phyloP scores from a whole-genome alignment of 1,140 invertebrate species.

The Hylaeus anthracinus region DNA sequence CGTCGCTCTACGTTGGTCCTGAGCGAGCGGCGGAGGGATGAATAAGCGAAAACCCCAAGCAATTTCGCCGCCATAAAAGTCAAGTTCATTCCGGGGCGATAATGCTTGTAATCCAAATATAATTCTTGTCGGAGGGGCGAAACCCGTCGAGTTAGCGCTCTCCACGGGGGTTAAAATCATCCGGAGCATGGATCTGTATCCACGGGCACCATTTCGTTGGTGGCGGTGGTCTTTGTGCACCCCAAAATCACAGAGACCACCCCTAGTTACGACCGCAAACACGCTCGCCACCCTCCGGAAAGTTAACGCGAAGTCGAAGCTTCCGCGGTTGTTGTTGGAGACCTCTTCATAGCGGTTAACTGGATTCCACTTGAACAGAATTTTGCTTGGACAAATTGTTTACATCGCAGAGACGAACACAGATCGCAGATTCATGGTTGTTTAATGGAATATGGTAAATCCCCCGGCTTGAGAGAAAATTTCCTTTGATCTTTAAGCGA shows the following conservation, averaged over 20 bases:
- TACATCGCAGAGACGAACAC: background rate
- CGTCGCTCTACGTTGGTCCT: background rate
- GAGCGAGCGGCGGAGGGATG: slow-evolving; percentile 26
- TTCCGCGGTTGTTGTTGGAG: slow-evolving; percentile 42
- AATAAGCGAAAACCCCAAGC: slow-evolving; percentile 63
- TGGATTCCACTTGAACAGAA: slow-evolving; percentile 7
- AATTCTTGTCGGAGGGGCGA: slow-evolving; percentile 75
- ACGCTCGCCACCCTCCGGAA: slow-evolving; percentile 49
- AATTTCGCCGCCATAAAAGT: slow-evolving; percentile 78
- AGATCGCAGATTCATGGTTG: background rate
- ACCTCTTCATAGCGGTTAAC: slow-evolving; percentile 37
- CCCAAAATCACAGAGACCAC: slow-evolving; percentile 65
- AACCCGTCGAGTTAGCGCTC: slow-evolving; percentile 61
- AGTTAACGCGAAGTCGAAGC: slow-evolving; percentile 52
- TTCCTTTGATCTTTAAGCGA: no score
- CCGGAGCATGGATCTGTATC: slow-evolving; percentile 51
- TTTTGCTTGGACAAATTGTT: slow-evolving; percentile 36
- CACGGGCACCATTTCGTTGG: slow-evolving; percentile 34
- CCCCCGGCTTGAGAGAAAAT: no score
- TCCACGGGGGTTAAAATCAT: slow-evolving; percentile 59
- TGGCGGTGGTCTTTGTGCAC: slow-evolving; percentile 56
- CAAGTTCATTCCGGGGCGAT: slow-evolving; percentile 79
- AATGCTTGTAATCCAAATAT: slow-evolving; percentile 81
- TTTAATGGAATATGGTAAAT: background rate
- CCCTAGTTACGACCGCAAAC: slow-evolving; percentile 61